These are phyloP conservation scores for Metallyticus violacea DNA, from an alignment of 2,888 invertebrate genomes.

Conservation along the genomic window DNA sequence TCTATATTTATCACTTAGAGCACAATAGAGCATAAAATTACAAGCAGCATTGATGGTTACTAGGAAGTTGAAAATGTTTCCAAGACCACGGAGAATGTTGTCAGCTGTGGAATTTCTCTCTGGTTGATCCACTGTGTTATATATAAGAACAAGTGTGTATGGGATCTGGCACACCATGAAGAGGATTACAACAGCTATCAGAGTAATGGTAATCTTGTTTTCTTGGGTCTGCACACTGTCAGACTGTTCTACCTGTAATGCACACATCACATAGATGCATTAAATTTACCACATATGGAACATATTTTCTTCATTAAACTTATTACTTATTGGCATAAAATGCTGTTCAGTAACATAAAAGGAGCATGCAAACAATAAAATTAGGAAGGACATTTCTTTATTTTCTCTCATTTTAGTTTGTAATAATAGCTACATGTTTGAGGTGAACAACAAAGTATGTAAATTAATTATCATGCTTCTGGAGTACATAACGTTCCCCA, in stretches of 20 bases:
- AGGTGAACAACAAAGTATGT: too few species aligned
- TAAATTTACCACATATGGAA: too few species aligned
- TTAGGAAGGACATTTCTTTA: too few species aligned
- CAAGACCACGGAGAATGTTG: conserved; percentile 53
- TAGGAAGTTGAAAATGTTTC: conserved; percentile 70
- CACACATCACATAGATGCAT: background rate
- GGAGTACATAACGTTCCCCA: too few species aligned
- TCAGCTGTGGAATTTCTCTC: conserved; percentile 37
- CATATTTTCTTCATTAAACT: background rate
- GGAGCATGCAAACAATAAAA: too few species aligned
- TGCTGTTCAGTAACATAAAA: too few species aligned
- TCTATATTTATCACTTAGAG: conserved; percentile 71
- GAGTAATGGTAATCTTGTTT: conserved; percentile 70
- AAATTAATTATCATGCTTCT: too few species aligned
- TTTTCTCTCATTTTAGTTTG: too few species aligned
- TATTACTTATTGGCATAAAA: too few species aligned
- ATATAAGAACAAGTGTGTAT: conserved; percentile 59
- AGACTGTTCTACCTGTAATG: conserved; percentile 27
- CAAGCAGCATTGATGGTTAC: conserved; percentile 69
- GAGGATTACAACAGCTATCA: conserved; percentile 72
- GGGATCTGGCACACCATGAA: conserved; percentile 74
- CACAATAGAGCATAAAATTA: conserved; percentile 76
- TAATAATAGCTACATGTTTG: too few species aligned
- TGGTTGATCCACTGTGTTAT: conserved; percentile 45
- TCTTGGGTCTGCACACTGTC: conserved; percentile 54